phyloP scores from a whole-genome alignment of 2,113 vertebrate species.

The Pygoscelis adeliae region DNA sequence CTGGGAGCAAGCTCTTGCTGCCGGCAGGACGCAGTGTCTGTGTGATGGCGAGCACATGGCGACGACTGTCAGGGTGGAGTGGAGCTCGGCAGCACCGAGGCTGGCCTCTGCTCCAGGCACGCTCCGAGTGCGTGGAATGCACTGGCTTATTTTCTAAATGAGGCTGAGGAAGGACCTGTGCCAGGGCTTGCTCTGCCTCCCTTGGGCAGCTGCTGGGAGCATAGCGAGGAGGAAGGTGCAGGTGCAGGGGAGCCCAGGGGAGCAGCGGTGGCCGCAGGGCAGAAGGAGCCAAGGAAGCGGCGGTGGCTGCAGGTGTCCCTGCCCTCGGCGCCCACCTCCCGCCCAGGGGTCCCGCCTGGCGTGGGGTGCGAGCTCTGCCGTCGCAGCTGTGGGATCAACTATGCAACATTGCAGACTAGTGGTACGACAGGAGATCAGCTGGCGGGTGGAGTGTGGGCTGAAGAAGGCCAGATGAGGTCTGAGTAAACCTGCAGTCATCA shows the following conservation, averaged over 20 bases:
- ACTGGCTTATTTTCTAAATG: neutral
- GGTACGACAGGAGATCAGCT: neutral
- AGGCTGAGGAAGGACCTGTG: neutral
- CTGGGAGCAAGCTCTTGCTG: neutral
- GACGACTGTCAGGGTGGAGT: neutral
- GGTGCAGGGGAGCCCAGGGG: neutral
- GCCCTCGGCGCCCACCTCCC: fast-evolving
- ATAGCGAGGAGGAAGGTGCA: neutral
- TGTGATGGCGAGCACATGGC: fast-evolving
- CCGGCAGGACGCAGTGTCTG: neutral
- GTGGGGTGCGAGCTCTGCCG: neutral
- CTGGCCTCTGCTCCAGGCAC: neutral
- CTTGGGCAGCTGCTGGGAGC: neutral
- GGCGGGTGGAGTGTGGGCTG: neutral
- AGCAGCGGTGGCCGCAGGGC: neutral
- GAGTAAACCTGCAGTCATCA: fast-evolving
- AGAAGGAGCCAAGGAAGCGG: neutral
- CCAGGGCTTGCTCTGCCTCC: neutral
- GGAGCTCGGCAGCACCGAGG: fast-evolving
- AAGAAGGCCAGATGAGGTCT: neutral
- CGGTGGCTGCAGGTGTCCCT: neutral
- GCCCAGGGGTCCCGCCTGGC: neutral
- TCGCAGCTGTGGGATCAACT: neutral
- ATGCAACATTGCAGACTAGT: neutral
- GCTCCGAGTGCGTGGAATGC: fast-evolving